phyloP scores from a whole-genome alignment of 2,888 invertebrate species.

The Acanthococcus lagerstroemiae region DNA sequence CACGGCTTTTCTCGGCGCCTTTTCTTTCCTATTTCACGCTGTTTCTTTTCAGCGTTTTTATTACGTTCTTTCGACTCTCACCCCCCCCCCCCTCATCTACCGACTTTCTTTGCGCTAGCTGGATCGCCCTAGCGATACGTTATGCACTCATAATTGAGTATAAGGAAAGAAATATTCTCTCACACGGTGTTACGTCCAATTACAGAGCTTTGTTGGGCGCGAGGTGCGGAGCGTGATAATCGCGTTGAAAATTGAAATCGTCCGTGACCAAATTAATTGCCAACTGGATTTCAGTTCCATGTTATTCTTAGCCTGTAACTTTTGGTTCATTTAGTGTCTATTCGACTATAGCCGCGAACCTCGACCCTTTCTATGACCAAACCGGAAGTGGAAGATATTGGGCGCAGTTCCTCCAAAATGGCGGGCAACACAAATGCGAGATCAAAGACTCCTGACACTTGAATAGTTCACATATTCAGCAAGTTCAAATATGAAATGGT shows the following conservation, averaged over 20 bases:
- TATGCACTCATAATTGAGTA: slow-evolving; percentile 24
- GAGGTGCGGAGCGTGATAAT: neutral
- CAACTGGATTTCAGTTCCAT: too few species aligned
- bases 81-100: neutral
- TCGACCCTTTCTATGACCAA: too few species aligned
- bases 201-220: neutral
- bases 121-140: slow-evolving; percentile 11
- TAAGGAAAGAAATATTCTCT: slow-evolving; percentile 1
- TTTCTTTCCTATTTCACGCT: neutral
- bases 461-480: too few species aligned
- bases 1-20: neutral
- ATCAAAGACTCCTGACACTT: too few species aligned
- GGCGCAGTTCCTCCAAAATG: too few species aligned
- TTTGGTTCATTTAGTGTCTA: too few species aligned
- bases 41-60: slow-evolving; percentile 1
- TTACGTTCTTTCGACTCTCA: neutral
- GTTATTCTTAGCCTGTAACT: too few species aligned
- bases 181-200: neutral
- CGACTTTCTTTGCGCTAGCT: neutral
- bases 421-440: too few species aligned
- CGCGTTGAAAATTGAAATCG: neutral
- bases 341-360: too few species aligned
- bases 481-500: too few species aligned
- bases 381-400: too few species aligned
- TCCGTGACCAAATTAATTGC: neutral